A percentile compares a stretch with the other conserved stretches of the same genome.
These are phyloP conservation scores for Sicus ferrugineus DNA, from an alignment of 2,888 invertebrate genomes.

Conservation along the genomic window DNA sequence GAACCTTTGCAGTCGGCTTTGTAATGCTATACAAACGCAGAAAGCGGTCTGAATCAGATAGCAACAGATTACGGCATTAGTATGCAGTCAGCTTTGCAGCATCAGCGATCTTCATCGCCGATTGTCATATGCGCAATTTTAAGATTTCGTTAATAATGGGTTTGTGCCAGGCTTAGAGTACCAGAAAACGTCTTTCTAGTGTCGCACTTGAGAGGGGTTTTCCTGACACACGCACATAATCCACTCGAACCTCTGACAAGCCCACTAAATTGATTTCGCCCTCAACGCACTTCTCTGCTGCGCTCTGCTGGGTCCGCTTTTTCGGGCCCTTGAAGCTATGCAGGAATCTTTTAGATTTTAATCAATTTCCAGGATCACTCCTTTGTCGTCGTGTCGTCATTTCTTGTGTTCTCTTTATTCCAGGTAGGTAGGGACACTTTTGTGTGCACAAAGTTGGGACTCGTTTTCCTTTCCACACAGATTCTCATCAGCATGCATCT, in stretches of 20 bases:
- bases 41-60: constrained; percentile 28
- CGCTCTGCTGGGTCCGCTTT: neutral
- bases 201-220: neutral
- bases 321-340: neutral
- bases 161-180: constrained; percentile 15
- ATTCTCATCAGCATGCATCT: constrained; percentile 50
- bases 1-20: constrained; percentile 2
- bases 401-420: constrained; percentile 11
- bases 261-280: constrained; percentile 40
- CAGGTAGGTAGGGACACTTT: neutral
- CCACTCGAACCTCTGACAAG: constrained; percentile 43
- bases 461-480: constrained; percentile 22
- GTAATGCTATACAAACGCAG: no score
- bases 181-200: neutral
- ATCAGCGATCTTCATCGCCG: neutral
- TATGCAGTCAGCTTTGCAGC: neutral
- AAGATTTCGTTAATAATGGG: constrained; percentile 24
- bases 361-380: constrained; percentile 48
- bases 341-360: constrained; percentile 40
- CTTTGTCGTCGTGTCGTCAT: constrained; percentile 36
- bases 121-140: constrained; percentile 25
- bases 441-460: neutral
- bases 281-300: neutral
- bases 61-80: constrained; percentile 24
- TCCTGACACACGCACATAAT: constrained; percentile 29